phyloP scores from a whole-genome alignment of 2,113 vertebrate species.

The Anoura caudifer region DNA sequence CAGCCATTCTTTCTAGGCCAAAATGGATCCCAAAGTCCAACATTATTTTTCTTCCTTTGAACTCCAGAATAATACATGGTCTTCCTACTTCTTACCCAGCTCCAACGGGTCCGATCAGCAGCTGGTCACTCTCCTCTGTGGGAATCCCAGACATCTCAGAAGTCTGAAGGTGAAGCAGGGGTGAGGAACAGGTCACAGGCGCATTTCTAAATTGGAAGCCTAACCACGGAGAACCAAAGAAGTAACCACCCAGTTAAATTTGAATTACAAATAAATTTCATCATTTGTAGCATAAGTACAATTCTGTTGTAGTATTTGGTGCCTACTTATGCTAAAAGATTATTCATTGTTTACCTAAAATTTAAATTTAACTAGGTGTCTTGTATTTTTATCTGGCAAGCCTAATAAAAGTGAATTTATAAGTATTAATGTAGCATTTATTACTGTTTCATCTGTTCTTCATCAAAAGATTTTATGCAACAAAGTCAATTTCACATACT shows the following conservation, averaged over 20 bases:
- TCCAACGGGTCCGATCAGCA: constrained; percentile 45
- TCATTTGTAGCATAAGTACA: not conserved
- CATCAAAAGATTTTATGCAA: not conserved
- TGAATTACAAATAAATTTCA: not conserved
- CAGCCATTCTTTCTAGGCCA: constrained; percentile 97
- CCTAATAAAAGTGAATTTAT: not conserved
- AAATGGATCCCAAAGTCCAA: constrained; percentile 98
- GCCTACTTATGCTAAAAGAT: not conserved
- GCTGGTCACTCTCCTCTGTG: constrained; percentile 95
- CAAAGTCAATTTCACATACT: not conserved
- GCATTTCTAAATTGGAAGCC: not conserved
- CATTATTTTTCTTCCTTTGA: constrained; percentile 99
- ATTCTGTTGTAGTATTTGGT: not conserved
- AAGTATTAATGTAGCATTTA: not conserved
- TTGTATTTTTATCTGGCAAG: not conserved
- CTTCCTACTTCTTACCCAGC: constrained; percentile 93
- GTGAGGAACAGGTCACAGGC: rapidly evolving
- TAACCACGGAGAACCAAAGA: rapidly evolving
- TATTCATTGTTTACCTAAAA: not conserved
- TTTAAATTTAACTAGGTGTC: not conserved
- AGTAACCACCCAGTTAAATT: not conserved
- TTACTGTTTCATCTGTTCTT: not conserved
- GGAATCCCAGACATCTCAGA: constrained; percentile 87
- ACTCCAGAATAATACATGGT: constrained; percentile 97
- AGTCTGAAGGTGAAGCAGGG: no score